Evolutionary conservation across 2,113 vertebrate genomes (phyloP).

Genomic region (Cricetomys ansorgei): DNA sequence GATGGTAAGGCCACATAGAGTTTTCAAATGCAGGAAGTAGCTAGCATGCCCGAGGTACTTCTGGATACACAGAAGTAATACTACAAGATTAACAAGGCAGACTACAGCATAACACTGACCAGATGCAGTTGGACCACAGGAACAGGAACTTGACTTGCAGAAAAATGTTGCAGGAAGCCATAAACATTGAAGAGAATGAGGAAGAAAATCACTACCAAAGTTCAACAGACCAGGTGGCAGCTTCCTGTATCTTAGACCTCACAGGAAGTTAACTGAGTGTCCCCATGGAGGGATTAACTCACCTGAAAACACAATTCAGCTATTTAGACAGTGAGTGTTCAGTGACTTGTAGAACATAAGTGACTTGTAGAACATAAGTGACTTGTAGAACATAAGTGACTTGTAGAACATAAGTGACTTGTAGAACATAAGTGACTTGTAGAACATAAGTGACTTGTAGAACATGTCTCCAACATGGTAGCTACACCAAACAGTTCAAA

Average conservation of each 20-base stretch:
- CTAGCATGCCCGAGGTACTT: neutral
- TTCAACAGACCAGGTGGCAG: neutral
- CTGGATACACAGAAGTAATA: neutral
- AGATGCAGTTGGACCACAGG: neutral
- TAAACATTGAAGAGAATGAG: neutral
- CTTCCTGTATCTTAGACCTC: neutral
- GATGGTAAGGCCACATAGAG: neutral
- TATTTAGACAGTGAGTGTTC: neutral
- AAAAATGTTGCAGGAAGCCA: neutral
- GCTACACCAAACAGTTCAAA: neutral
- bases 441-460: too few relatives aligned
- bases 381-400: too few relatives aligned
- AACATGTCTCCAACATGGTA: neutral
- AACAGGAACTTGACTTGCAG: neutral
- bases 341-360: neutral
- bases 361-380: too few relatives aligned
- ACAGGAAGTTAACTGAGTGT: rapidly evolving
- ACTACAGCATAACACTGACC: neutral
- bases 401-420: too few relatives aligned
- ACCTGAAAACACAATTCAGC: neutral
- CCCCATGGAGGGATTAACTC: neutral
- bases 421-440: too few relatives aligned
- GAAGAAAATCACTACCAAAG: neutral
- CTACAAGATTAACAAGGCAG: neutral
- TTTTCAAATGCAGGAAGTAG: neutral